These are phyloP conservation scores for Tipula helvola DNA, from an alignment of 2,888 invertebrate genomes.

Conservation along the genomic window DNA sequence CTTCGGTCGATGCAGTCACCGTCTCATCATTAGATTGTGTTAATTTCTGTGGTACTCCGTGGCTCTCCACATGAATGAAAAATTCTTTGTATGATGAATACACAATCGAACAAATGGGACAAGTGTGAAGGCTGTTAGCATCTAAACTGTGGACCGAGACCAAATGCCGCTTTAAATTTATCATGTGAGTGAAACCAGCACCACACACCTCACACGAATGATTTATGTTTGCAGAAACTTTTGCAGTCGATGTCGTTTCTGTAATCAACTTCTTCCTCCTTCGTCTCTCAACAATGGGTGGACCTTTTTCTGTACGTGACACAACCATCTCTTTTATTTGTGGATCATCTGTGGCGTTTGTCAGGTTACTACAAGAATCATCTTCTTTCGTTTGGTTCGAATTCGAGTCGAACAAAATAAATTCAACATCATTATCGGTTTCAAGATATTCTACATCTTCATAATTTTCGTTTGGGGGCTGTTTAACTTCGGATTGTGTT, in stretches of 20 bases:
- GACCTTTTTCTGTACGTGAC: not conserved
- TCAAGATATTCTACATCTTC: slow-evolving; percentile 12
- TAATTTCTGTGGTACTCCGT: not conserved
- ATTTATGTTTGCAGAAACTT: slow-evolving; percentile 11
- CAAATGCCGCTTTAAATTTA: slow-evolving; percentile 16
- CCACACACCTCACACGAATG: slow-evolving; percentile 16
- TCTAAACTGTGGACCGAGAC: slow-evolving; percentile 9
- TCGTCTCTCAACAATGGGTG: not conserved
- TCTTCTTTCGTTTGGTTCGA: not conserved
- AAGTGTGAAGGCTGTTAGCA: not conserved
- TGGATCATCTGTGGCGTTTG: not conserved
- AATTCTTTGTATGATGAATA: not conserved
- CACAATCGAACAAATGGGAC: slow-evolving; percentile 8
- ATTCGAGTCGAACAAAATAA: not conserved
- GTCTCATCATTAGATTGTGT: not conserved
- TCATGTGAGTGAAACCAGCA: slow-evolving; percentile 16
- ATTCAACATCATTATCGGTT: not conserved
- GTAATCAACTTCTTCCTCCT: not conserved
- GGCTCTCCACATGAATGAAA: not conserved
- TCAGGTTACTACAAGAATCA: not conserved
- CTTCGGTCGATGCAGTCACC: not conserved
- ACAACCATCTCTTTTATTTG: not conserved
- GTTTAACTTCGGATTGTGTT: not conserved
- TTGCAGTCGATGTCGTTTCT: not conserved
- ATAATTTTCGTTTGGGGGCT: not conserved